Percentiles rank a stretch among this genome's conserved stretches.
Conservation (phyloP, 1,140 invertebrate genomes). For the Ephestia elutella region DNA sequence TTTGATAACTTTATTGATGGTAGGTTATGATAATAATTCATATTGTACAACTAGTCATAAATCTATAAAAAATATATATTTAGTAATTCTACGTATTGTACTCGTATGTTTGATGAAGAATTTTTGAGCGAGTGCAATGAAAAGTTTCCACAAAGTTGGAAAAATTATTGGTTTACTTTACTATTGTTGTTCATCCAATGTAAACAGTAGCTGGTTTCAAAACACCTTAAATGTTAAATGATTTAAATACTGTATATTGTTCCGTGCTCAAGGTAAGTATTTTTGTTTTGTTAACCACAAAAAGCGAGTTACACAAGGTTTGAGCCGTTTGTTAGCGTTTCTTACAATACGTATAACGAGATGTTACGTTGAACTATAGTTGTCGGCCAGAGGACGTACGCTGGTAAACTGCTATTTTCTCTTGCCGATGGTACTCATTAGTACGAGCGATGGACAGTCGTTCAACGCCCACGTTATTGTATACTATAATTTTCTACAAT, state of each 20-base stretch:
- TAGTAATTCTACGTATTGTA: too few relatives aligned
- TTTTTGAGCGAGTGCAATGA: too few relatives aligned
- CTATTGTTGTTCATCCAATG: too few relatives aligned
- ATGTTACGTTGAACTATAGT: not conserved
- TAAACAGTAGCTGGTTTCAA: too few relatives aligned
- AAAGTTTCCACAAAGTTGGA: too few relatives aligned
- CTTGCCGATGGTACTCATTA: not conserved
- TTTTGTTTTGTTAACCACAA: not conserved
- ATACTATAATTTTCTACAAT: too few relatives aligned
- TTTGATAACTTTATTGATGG: too few relatives aligned
- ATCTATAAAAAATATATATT: too few relatives aligned
- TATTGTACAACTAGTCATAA: too few relatives aligned
- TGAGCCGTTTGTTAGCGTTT: not conserved
- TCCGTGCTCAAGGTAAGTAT: slow-evolving; percentile 13
- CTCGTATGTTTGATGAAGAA: too few relatives aligned
- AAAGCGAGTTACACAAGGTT: not conserved
- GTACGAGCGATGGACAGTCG: not conserved
- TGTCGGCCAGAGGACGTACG: not conserved
- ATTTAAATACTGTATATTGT: not conserved
- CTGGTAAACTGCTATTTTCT: not conserved
- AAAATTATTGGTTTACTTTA: too few relatives aligned
- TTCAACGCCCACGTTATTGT: not conserved
- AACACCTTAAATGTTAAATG: not conserved
- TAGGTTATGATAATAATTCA: too few relatives aligned
- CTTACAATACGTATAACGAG: not conserved